Conservation (phyloP, 2,888 invertebrate species). For the Hecatera dysodea region DNA sequence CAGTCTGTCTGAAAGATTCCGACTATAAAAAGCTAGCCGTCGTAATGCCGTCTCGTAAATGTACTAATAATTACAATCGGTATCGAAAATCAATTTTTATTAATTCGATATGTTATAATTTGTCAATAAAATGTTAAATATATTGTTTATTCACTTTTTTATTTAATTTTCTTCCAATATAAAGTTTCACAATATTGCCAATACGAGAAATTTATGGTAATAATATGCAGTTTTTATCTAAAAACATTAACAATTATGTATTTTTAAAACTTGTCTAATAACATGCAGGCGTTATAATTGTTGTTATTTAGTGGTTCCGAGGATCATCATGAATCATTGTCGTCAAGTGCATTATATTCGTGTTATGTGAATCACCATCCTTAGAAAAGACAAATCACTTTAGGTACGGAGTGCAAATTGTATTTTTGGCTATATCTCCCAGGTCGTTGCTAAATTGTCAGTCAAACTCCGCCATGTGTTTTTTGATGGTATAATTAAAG, state of each 20-base stretch:
- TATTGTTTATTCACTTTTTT: constrained; percentile 52
- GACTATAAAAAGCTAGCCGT: constrained; percentile 40
- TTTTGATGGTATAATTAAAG: constrained; percentile 63
- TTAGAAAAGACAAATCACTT: constrained; percentile 29
- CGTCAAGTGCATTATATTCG: constrained; percentile 66
- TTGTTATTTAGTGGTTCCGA: constrained; percentile 54
- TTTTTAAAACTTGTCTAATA: constrained; percentile 55
- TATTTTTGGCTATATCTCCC: constrained; percentile 86
- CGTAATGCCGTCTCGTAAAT: constrained; percentile 49
- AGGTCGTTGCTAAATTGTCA: constrained; percentile 75
- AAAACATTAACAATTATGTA: constrained; percentile 55
- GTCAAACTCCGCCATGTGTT: constrained; percentile 65
- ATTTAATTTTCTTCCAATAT: constrained; percentile 53
- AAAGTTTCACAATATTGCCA: constrained; percentile 48
- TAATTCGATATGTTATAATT: constrained; percentile 57
- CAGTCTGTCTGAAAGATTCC: constrained; percentile 29
- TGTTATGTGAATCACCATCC: constrained; percentile 72
- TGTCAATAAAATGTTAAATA: constrained; percentile 60
- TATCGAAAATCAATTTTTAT: constrained; percentile 55
- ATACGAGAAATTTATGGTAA: constrained; percentile 64
- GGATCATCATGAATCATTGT: constrained; percentile 64
- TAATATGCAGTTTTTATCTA: constrained; percentile 59
- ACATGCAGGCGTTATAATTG: constrained; percentile 54
- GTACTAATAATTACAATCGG: constrained; percentile 56
- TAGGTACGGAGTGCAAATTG: constrained; percentile 63